phyloP scores from a whole-genome alignment of 2,888 invertebrate genomes.

The Chrysolina haemoptera region DNA sequence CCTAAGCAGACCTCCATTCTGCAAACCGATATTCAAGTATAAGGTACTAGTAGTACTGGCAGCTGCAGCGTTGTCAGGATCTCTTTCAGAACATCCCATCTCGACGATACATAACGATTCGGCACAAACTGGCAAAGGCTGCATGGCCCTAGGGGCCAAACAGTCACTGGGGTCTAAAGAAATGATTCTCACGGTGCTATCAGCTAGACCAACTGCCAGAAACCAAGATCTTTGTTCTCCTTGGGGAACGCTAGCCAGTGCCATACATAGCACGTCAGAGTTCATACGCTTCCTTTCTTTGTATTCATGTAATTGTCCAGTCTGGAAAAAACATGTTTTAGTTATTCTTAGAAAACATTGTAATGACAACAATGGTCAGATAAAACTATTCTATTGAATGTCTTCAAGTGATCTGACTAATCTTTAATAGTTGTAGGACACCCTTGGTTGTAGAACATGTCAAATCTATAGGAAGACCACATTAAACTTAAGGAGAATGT shows the following conservation, averaged over 20 bases:
- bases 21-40: conserved; percentile 96
- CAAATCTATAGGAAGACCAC: no score
- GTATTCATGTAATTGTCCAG: conserved; percentile 98
- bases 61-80: conserved; percentile 74
- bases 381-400: no score
- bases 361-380: no score
- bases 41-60: conserved; percentile 82
- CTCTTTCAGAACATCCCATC: conserved; percentile 82
- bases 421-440: no score
- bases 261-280: conserved; percentile 98
- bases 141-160: conserved; percentile 94
- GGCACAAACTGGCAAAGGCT: conserved; percentile 95
- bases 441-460: no score
- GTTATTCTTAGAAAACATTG: conserved; percentile 30
- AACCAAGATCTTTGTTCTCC: conserved; percentile 97
- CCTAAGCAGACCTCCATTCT: conserved; percentile 94
- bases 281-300: conserved; percentile 97
- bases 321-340: conserved; percentile 74
- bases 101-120: conserved; percentile 98
- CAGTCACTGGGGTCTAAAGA: conserved; percentile 98
- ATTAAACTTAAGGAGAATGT: no score
- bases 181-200: conserved; percentile 97
- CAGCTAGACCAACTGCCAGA: conserved; percentile 94
- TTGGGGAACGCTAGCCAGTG: conserved; percentile 92
- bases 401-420: no score